phyloP scores from a whole-genome alignment of 2,888 invertebrate genomes.

The Hipparchia semele region DNA sequence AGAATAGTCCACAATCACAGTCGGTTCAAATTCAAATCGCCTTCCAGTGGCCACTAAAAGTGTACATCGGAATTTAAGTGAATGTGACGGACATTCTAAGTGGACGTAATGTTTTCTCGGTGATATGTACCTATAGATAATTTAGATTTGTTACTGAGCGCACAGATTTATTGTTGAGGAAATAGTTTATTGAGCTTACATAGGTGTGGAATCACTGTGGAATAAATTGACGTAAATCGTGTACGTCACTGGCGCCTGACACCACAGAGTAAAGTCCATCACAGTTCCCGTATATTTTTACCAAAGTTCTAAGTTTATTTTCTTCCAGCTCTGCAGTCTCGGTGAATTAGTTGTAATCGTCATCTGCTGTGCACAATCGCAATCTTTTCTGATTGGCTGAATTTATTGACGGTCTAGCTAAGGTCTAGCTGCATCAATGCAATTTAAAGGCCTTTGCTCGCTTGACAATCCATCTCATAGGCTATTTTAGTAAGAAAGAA shows the following conservation, averaged over 20 bases:
- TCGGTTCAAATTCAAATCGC: constrained; percentile 48
- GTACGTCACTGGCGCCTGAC: background rate
- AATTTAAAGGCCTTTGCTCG: too few species aligned
- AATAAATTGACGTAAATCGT: constrained; percentile 14
- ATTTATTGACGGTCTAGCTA: too few species aligned
- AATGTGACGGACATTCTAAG: constrained; percentile 53
- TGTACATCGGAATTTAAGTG: constrained; percentile 60
- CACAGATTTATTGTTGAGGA: constrained; percentile 43
- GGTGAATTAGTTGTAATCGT: too few species aligned
- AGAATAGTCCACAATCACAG: constrained; percentile 33
- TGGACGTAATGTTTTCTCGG: constrained; percentile 37
- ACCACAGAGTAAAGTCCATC: background rate
- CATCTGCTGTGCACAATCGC: too few species aligned
- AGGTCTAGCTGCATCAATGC: too few species aligned
- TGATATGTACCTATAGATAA: constrained; percentile 28
- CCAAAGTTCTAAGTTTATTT: too few species aligned
- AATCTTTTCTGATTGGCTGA: too few species aligned
- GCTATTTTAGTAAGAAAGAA: too few species aligned
- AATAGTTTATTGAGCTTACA: constrained; percentile 29
- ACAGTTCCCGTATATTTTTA: background rate
- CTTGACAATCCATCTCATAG: too few species aligned
- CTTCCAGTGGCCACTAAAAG: constrained; percentile 52
- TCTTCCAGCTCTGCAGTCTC: too few species aligned
- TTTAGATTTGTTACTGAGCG: constrained; percentile 28
- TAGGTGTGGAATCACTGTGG: constrained; percentile 3